Evolutionary conservation across 1,140 invertebrate species (phyloP).

Genomic region (Zelostemma sp.): DNA sequence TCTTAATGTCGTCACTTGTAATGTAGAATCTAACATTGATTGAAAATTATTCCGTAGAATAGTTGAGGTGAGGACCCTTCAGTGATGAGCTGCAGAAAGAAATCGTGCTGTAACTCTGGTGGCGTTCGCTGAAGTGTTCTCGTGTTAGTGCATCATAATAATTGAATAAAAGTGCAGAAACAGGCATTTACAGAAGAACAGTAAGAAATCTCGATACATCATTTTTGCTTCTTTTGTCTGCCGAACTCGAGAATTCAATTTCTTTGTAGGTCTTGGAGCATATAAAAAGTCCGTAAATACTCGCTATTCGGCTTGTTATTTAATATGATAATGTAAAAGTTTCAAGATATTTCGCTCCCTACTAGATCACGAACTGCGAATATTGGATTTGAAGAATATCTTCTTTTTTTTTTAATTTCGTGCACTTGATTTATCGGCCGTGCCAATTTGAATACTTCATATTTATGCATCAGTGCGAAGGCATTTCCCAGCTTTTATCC

Average conservation of each 20-base stretch:
- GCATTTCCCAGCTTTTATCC: neutral
- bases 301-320: no score
- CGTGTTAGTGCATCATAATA: slow-evolving; percentile 27
- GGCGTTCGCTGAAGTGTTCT: slow-evolving; percentile 35
- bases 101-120: slow-evolving; percentile 53
- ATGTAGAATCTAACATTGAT: slow-evolving; percentile 26
- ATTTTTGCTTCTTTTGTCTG: slow-evolving; percentile 34
- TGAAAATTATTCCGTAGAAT: slow-evolving; percentile 43
- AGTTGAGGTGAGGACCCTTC: slow-evolving; percentile 48
- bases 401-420: no score
- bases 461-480: neutral
- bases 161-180: slow-evolving; percentile 53
- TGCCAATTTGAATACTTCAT: neutral
- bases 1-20: neutral
- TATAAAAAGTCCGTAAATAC: neutral
- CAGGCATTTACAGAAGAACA: slow-evolving; percentile 38
- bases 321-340: no score
- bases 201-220: slow-evolving; percentile 19
- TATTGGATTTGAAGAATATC: no score
- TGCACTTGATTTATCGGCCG: neutral
- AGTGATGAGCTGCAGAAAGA: slow-evolving; percentile 39
- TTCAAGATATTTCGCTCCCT: no score
- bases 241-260: slow-evolving; percentile 27
- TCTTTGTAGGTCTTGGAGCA: slow-evolving; percentile 11
- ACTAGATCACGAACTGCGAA: no score